These are phyloP conservation scores for Invenusta paracnida DNA, from an alignment of 2,888 invertebrate genomes.

Conservation along the genomic window DNA sequence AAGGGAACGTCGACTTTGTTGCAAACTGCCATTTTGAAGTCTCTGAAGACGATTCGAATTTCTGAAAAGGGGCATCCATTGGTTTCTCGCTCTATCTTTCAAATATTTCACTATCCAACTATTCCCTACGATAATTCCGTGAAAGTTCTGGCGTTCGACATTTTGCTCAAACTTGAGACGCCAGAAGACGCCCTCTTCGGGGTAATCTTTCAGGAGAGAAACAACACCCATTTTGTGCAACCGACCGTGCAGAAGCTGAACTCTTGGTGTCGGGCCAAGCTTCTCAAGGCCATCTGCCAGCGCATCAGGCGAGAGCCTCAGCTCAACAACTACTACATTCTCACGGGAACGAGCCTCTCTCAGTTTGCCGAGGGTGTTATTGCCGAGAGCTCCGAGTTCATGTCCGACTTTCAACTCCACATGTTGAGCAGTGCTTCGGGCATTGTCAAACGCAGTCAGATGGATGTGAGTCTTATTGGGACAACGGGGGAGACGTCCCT, in stretches of 20 bases:
- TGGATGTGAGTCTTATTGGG: not conserved
- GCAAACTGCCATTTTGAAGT: not conserved
- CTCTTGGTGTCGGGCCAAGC: not conserved
- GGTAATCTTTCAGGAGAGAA: not conserved
- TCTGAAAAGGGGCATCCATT: not conserved
- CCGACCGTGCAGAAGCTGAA: not conserved
- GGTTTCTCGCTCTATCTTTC: not conserved
- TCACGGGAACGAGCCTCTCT: not conserved
- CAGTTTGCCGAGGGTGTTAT: not conserved
- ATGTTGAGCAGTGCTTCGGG: not conserved
- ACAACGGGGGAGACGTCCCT: not conserved
- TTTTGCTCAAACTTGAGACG: not conserved
- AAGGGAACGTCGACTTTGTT: not conserved
- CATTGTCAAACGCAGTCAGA: not conserved
- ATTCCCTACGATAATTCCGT: not conserved
- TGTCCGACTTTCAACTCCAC: slow-evolving; percentile 9
- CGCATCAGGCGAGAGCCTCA: not conserved
- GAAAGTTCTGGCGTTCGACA: not conserved
- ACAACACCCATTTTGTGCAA: not conserved
- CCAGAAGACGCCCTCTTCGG: not conserved
- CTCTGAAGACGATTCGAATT: not conserved
- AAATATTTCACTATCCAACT: not conserved
- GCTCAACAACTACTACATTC: not conserved
- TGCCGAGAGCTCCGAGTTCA: not conserved
- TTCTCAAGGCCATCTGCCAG: not conserved